Evolutionary conservation across 2,888 invertebrate species (phyloP), one percentile per base, ranked within the genome.

Genomic region (Apocheima hispidaria): DNA sequence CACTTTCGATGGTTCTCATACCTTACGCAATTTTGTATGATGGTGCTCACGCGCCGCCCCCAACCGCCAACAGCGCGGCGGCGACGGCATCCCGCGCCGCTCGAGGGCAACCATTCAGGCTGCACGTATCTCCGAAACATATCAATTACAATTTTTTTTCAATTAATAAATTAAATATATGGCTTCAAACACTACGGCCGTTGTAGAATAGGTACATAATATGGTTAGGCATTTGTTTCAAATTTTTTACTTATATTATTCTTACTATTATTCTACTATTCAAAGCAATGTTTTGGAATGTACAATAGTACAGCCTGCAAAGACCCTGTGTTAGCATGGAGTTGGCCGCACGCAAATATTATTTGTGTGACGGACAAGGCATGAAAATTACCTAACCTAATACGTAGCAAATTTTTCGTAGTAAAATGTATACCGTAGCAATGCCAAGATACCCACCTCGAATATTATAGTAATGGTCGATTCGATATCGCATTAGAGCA

Each of bases 1-100:
- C 79, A 92, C 91, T 91, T 90, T 91, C 92, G 87, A 90, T 91
- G 91, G 88, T 84, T 87, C 86, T 86, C 84, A 87, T 84, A 74
- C 77, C 77, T 88, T 87, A 87, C 91, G 88, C 87, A 92, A 86
- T 74, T 79, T 79, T 77, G 82, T 74, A 79, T 77, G 79, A 87
- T 88, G 89, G 87, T 83, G 85, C 84, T 81, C 81, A 81, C 83
- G 84, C 85, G 80, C 76, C 79, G 86, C 82, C 84, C 86, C 82
- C 81, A 79, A 79, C 81, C 71, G 69, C 61, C 69, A 66, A 44
- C 69, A 61, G 65, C 64, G 62, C 55, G 50, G 51, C 50, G 46
- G 28, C 63, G 43, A n/a, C 28, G 43, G 36, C 57, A 49, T n/a
- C 66, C 18, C 20, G 41, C 67, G 57, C 54, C 63, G 75, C 77